phyloP scores from a whole-genome alignment of 1,140 invertebrate genomes.

The Rhagoletis zephyria region DNA sequence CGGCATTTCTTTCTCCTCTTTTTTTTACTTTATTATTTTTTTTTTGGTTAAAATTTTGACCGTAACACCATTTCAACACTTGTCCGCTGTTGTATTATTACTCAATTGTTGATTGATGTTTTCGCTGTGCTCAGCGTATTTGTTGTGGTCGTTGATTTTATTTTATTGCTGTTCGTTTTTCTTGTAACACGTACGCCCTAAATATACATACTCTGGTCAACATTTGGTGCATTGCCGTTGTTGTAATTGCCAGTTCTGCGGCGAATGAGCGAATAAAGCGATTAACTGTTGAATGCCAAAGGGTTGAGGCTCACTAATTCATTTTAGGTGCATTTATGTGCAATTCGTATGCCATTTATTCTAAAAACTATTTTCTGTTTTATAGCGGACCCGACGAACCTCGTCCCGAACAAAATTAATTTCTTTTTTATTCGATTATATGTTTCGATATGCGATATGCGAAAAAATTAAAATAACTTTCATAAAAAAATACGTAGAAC shows the following conservation, averaged over 20 bases:
- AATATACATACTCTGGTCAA: not conserved
- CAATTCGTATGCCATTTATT: no score
- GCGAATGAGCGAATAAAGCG: not conserved
- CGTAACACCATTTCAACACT: constrained; percentile 8
- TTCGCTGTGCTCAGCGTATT: not conserved
- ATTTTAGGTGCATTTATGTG: no score
- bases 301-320: no score
- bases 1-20: not conserved
- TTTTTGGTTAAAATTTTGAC: not conserved
- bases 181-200: not conserved
- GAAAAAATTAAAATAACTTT: no score
- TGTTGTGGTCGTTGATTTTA: not conserved
- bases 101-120: constrained; percentile 37
- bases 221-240: not conserved
- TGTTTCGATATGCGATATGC: no score
- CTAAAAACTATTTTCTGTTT: no score
- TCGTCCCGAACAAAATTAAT: no score
- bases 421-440: no score
- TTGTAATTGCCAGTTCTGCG: not conserved
- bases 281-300: not conserved
- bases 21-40: not conserved
- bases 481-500: no score
- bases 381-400: no score
- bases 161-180: not conserved
- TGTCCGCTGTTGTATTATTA: not conserved